Base-by-base conservation (phyloP, 2,888 invertebrate genomes). In the Chloroclysta siterata region DNA sequence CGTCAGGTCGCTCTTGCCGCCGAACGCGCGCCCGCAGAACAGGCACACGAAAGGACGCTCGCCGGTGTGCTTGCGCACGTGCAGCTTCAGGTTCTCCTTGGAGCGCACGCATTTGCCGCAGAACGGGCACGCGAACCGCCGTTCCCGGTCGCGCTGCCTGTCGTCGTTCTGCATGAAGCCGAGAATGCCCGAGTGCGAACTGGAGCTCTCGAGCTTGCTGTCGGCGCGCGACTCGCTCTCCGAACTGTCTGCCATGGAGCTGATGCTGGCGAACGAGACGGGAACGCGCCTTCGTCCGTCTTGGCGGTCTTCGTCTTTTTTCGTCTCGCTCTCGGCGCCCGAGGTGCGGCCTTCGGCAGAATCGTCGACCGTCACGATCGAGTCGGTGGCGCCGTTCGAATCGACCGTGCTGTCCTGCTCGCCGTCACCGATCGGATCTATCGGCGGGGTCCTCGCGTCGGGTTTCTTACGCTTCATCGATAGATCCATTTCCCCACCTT, bases 41-140 rank as follows among this genome's bases (percentile, higher is more conserved):
- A 97, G 93, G 76, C 97, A 98, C 60, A 97, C 97, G 83, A 97
- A 98, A n/a, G 97, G 97, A 36, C 97, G 94, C 84, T 97, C 97
- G 10, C 97, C 97, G 5, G 95, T 95, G 82, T 97, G 97, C 79
- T 97, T 97, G 62, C 97, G 94, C 17, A 97, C 97, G 87, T 97
- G 97, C 72, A 97, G 90, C 87, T 97, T 97, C 57, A 97, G 93
- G 84, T 97, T 97, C 90, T 97, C 97, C 88, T 97, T 97, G 52
- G 97, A 97, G 60, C 97, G 94, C 44, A 98, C 97, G 84, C 97
- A 97, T 84, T 97, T 97, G 53, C 97, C 97, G 85, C 97, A 97
- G 83, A 97, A 97, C 0, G 97, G 97, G 79, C 97, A 97, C 36
- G 97, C 97, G 85, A 97, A 97, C 63, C 97, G 94, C 66, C 96